Evolutionary conservation across 2,797 vertebrate species (phyloP).

Genomic region (Falco naumanni): DNA sequence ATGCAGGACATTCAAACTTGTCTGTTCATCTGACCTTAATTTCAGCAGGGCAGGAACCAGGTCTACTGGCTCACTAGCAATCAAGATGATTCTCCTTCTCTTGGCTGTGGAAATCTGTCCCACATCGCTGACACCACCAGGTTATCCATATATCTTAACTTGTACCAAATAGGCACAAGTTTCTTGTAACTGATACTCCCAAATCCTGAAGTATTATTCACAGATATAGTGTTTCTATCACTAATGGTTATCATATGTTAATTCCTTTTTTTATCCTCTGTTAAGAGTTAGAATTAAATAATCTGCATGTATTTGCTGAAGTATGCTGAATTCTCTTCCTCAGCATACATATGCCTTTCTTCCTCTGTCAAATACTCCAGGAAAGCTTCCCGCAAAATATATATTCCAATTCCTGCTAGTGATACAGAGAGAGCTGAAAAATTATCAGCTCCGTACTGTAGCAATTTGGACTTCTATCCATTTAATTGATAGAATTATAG

Average conservation of each 20-base stretch:
- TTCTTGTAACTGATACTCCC: neutral
- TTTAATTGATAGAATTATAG: neutral
- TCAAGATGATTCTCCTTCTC: neutral
- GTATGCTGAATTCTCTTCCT: neutral
- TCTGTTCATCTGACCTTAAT: neutral
- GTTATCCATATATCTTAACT: neutral
- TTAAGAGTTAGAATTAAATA: neutral
- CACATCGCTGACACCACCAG: neutral
- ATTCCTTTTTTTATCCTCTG: neutral
- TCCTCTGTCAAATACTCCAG: neutral
- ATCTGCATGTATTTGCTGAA: neutral
- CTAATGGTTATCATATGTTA: neutral
- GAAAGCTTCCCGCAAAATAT: neutral
- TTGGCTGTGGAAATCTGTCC: neutral
- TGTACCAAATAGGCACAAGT: neutral
- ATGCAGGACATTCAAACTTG: neutral
- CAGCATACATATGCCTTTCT: neutral
- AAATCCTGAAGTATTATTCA: neutral
- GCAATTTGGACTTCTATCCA: conserved; percentile 29
- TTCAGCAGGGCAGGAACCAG: neutral
- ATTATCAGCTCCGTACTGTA: neutral
- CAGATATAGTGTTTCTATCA: neutral
- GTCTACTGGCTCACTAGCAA: neutral
- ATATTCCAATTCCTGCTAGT: neutral
- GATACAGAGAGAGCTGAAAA: neutral